A percentile compares a stretch with the other conserved stretches of the same genome.
These are phyloP conservation scores for Ochropleura leucogaster DNA, from an alignment of 2,888 invertebrate genomes.

Conservation along the genomic window DNA sequence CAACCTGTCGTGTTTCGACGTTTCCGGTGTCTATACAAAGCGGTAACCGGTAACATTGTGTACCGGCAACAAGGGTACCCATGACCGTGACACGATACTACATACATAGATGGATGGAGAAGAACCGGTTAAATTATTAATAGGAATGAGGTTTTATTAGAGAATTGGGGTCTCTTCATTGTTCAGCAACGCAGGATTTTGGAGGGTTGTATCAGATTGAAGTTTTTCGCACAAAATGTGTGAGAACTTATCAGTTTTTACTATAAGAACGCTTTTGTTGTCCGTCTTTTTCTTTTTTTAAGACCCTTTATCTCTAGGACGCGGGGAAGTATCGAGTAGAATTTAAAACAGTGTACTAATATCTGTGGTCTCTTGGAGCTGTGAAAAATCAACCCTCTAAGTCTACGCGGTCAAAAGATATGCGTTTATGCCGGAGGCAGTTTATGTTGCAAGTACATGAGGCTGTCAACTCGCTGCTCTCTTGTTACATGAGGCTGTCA, in stretches of 20 bases:
- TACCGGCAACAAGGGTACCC: constrained; percentile 32
- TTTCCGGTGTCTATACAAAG: constrained; percentile 49
- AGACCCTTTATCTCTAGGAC: too few relatives aligned
- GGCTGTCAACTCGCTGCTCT: too few relatives aligned
- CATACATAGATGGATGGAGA: constrained; percentile 23
- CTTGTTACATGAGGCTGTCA: too few relatives aligned
- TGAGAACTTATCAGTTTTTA: not conserved
- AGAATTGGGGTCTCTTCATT: constrained; percentile 12
- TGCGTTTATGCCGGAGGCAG: too few relatives aligned
- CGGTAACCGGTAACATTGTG: constrained; percentile 13
- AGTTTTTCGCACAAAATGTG: constrained; percentile 1
- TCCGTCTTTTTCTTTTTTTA: too few relatives aligned
- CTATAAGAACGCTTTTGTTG: too few relatives aligned
- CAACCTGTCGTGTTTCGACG: constrained; percentile 41
- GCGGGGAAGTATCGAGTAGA: too few relatives aligned
- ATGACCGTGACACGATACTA: constrained; percentile 67
- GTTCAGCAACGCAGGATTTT: not conserved
- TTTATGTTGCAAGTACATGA: too few relatives aligned
- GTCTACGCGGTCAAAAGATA: too few relatives aligned
- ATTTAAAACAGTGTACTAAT: too few relatives aligned
- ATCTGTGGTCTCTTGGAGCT: too few relatives aligned
- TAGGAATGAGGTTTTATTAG: constrained; percentile 18
- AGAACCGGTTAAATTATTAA: constrained; percentile 46
- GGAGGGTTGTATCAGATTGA: constrained; percentile 10
- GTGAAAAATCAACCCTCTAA: too few relatives aligned